Conservation (phyloP, 2,113 vertebrate species). For the Vidua macroura region DNA sequence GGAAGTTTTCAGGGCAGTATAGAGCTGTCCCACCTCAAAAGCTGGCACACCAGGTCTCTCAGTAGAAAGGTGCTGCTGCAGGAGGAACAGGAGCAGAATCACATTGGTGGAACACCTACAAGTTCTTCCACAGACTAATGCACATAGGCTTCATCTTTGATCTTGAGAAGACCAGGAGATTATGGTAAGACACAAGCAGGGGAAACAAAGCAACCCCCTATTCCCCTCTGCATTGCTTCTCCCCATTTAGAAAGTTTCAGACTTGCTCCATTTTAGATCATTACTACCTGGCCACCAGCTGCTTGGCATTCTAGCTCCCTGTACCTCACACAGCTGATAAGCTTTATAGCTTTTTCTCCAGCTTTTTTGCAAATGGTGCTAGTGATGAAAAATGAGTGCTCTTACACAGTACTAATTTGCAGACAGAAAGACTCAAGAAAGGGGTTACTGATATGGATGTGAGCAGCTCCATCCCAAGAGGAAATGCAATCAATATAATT, state of each 20-base stretch:
- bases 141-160: rapidly evolving
- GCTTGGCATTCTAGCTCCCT: background rate
- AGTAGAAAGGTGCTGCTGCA: background rate
- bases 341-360: background rate
- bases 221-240: background rate
- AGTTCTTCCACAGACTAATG: background rate
- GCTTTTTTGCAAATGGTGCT: background rate
- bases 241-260: background rate
- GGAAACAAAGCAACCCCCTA: background rate
- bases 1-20: background rate
- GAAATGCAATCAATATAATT: background rate
- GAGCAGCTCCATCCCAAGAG: background rate
- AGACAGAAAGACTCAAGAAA: background rate
- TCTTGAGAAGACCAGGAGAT: background rate
- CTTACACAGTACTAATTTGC: background rate
- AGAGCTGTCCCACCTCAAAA: background rate
- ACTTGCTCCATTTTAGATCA: background rate
- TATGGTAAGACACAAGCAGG: background rate
- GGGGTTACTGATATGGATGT: background rate
- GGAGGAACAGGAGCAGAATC: background rate
- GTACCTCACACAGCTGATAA: background rate
- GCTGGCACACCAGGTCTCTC: background rate
- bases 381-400: background rate
- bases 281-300: background rate
- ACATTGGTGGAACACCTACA: rapidly evolving